These are phyloP conservation scores for Solenopsis fugax DNA, from an alignment of 1,140 invertebrate species.

Conservation along the genomic window DNA sequence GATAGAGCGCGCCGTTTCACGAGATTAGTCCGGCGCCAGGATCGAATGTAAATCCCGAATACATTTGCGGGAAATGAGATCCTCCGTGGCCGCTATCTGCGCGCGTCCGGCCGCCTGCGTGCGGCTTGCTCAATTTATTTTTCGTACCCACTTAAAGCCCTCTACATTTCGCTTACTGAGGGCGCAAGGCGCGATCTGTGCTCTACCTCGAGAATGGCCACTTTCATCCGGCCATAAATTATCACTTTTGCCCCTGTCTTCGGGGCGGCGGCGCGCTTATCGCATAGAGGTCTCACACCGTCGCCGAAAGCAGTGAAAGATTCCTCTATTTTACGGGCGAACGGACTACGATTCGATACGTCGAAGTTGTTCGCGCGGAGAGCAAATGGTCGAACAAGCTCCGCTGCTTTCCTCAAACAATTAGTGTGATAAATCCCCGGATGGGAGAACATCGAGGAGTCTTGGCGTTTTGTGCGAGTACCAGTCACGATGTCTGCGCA, in stretches of 20 bases:
- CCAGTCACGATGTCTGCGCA: neutral
- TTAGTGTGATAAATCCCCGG: constrained; percentile 35
- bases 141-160: constrained; percentile 61
- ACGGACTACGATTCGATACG: constrained; percentile 4
- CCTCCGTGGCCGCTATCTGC: constrained; percentile 49
- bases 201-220: constrained; percentile 43
- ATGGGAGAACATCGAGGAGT: neutral
- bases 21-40: constrained; percentile 75
- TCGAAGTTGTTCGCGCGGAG: neutral
- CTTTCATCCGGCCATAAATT: constrained; percentile 64
- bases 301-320: constrained; percentile 1
- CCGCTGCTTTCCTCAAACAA: constrained; percentile 35
- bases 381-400: neutral
- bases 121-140: constrained; percentile 68
- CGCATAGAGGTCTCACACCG: constrained; percentile 6
- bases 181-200: constrained; percentile 31
- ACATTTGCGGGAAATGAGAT: constrained; percentile 67
- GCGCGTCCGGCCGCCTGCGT: constrained; percentile 22
- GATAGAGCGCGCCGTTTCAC: constrained; percentile 75
- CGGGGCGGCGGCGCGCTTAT: constrained; percentile 50
- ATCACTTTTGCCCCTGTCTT: constrained; percentile 63
- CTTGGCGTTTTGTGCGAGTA: neutral
- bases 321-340: constrained; percentile 37
- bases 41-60: constrained; percentile 75
- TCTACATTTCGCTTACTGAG: constrained; percentile 42